These are phyloP conservation scores for Orthosia cruda DNA, from an alignment of 2,888 invertebrate genomes.

Conservation along the genomic window DNA sequence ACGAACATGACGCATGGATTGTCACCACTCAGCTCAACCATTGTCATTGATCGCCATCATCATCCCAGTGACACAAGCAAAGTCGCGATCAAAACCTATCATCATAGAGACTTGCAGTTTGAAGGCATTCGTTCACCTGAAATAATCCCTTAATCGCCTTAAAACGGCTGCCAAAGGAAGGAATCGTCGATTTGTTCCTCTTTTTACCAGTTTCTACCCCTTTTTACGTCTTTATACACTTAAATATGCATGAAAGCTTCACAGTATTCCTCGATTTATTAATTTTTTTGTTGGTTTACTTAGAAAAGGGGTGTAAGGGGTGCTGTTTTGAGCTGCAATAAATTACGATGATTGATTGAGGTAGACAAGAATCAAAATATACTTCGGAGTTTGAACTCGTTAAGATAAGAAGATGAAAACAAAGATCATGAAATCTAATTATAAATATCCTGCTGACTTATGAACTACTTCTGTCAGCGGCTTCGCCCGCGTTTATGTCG, in stretches of 20 bases:
- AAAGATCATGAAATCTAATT: too few relatives aligned
- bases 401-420: too few relatives aligned
- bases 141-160: constrained; percentile 49
- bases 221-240: constrained; percentile 29
- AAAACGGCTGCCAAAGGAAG: constrained; percentile 22
- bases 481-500: too few relatives aligned
- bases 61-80: background rate
- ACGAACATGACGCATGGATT: too few relatives aligned
- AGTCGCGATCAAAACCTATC: background rate
- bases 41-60: too few relatives aligned
- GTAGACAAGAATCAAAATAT: background rate
- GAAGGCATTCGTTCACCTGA: constrained; percentile 35
- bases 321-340: constrained; percentile 10
- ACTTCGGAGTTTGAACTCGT: background rate
- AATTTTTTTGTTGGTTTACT: constrained; percentile 26
- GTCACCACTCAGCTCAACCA: too few relatives aligned
- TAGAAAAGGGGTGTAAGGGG: background rate
- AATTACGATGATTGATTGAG: constrained; percentile 1
- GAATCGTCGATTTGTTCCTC: constrained; percentile 23
- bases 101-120: constrained; percentile 4
- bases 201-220: constrained; percentile 8
- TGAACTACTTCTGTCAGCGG: too few relatives aligned
- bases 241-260: constrained; percentile 38
- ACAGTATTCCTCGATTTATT: constrained; percentile 28
- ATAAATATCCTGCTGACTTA: too few relatives aligned